Conservation (phyloP, 1,140 invertebrate species). For the Megalonaias nervosa region DNA sequence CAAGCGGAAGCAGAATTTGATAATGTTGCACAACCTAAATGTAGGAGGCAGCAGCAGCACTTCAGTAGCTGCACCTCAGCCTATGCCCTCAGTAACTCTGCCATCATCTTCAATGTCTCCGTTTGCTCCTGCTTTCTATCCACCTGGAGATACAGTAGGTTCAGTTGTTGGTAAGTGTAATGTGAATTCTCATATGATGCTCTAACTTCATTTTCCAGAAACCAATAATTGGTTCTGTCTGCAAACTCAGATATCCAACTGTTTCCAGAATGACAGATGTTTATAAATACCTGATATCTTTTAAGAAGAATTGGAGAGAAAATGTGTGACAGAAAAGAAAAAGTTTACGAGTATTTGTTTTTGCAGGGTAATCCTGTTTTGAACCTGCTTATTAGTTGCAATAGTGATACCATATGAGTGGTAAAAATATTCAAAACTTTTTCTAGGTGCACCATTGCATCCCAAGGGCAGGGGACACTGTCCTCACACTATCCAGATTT, state of each 20-base stretch:
- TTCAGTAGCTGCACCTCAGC: conserved; percentile 73
- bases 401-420: no score
- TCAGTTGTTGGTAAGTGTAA: conserved; percentile 81
- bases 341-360: no score
- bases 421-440: no score
- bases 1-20: conserved; percentile 81
- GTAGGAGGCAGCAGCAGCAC: conserved; percentile 4
- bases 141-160: conserved; percentile 81
- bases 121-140: conserved; percentile 76
- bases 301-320: background rate
- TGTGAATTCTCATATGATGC: background rate
- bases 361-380: no score
- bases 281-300: background rate
- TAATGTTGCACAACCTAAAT: conserved; percentile 74
- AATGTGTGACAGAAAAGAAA: no score
- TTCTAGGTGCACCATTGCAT: no score
- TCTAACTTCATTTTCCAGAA: background rate
- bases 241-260: background rate
- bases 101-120: conserved; percentile 74
- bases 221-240: background rate
- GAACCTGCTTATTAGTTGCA: no score
- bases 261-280: no score
- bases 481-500: no score
- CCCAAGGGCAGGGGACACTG: no score
- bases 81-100: conserved; percentile 65